Percentiles rank a stretch among this genome's conserved stretches.
Conservation (phyloP, 2,888 invertebrate species). For the Rapana venosa region DNA sequence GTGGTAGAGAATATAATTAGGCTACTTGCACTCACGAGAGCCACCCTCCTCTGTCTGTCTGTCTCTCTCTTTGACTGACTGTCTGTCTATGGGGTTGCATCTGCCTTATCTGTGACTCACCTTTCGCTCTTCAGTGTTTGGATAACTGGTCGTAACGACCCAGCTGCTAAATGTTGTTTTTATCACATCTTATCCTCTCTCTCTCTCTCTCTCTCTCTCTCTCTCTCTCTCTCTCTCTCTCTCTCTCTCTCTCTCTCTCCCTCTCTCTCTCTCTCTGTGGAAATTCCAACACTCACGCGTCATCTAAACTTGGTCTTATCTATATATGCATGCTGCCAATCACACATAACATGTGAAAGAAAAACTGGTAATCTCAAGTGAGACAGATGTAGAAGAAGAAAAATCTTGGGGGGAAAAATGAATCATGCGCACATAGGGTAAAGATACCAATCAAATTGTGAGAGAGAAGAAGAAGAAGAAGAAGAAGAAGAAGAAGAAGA, state of each 20-base stretch:
- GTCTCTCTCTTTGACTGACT: constrained; percentile 2
- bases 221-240: constrained; percentile 45
- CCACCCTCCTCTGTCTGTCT: not conserved
- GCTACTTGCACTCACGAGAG: not conserved
- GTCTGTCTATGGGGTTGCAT: not conserved
- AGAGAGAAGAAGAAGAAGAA: too few relatives aligned
- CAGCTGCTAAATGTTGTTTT: constrained; percentile 13
- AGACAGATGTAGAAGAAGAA: too few relatives aligned
- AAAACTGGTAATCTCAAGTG: too few relatives aligned
- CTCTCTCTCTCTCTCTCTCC: constrained; percentile 44
- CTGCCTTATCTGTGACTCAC: not conserved
- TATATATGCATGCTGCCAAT: not conserved
- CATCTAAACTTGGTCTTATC: not conserved
- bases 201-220: constrained; percentile 41
- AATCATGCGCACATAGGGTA: too few relatives aligned
- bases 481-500: too few relatives aligned
- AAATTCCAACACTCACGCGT: not conserved
- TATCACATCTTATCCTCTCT: constrained; percentile 29
- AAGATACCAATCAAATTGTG: too few relatives aligned
- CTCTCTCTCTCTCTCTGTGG: constrained; percentile 28
- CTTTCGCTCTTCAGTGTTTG: constrained; percentile 4
- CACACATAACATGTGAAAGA: too few relatives aligned
- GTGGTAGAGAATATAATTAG: too few relatives aligned
- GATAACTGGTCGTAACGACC: constrained; percentile 23
- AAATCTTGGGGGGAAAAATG: too few relatives aligned